phyloP scores from a whole-genome alignment of 2,888 invertebrate genomes.

The Spialia ferax region DNA sequence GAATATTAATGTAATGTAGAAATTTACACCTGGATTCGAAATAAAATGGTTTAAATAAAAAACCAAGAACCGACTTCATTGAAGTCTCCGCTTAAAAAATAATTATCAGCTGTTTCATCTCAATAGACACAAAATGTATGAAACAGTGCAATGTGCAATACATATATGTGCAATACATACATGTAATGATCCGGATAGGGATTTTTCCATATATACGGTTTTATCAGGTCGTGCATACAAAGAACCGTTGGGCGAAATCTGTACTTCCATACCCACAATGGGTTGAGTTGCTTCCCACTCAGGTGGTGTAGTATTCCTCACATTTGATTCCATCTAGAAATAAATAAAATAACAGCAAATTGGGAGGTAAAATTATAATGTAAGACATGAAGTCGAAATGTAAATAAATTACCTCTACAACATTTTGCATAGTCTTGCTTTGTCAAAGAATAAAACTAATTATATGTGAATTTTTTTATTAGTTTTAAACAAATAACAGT shows the following conservation, averaged over 20 bases:
- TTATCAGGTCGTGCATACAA: constrained; percentile 7
- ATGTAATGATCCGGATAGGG: constrained; percentile 3
- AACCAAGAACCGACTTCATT: no score
- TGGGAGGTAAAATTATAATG: neutral
- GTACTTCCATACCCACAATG: constrained; percentile 5
- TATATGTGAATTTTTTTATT: constrained; percentile 1
- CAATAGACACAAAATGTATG: constrained; percentile 8
- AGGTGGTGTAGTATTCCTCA: constrained; percentile 5
- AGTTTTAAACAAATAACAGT: constrained; percentile 3
- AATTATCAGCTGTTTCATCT: constrained; percentile 8
- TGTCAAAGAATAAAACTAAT: constrained; percentile 5
- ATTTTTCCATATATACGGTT: constrained; percentile 2
- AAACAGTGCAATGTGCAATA: no score
- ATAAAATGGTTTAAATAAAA: no score
- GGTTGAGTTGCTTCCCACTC: constrained; percentile 7
- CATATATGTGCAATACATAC: constrained; percentile 5
- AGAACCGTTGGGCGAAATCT: constrained; percentile 7
- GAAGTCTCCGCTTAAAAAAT: no score
- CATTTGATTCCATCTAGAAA: constrained; percentile 8
- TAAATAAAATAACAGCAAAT: neutral
- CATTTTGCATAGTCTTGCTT: constrained; percentile 8
- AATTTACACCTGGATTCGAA: constrained; percentile 7
- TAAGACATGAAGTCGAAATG: constrained; percentile 4
- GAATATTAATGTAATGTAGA: constrained; percentile 8
- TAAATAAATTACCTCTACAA: constrained; percentile 5